Evolutionary conservation across 1,140 invertebrate species (phyloP).

Genomic region (Lasioglossum albipes): DNA sequence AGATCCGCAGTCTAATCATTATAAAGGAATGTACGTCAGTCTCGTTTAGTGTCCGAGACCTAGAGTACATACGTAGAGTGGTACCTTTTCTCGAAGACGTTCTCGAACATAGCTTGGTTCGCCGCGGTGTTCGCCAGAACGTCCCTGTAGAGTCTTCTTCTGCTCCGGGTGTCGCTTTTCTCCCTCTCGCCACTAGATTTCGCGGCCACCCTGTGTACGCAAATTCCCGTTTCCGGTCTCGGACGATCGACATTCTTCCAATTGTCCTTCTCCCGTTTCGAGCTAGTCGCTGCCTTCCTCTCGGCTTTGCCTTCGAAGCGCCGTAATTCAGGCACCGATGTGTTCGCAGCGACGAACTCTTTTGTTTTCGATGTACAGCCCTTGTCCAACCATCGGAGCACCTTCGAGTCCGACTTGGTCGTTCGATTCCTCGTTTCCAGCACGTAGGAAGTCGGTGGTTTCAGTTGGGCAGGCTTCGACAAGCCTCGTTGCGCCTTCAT

Average conservation of each 20-base stretch:
- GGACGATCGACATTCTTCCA: slow-evolving; percentile 5
- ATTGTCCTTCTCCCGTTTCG: background rate
- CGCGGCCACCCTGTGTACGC: background rate
- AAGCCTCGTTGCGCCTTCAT: slow-evolving; percentile 72
- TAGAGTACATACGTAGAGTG: no score
- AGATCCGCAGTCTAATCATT: no score
- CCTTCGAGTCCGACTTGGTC: slow-evolving; percentile 61
- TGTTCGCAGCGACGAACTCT: slow-evolving; percentile 54
- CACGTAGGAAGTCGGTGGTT: slow-evolving; percentile 10
- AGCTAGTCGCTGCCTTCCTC: background rate
- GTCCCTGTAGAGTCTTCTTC: slow-evolving; percentile 68
- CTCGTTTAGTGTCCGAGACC: no score
- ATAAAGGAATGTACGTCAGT: no score
- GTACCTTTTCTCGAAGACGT: slow-evolving; percentile 61
- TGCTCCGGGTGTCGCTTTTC: slow-evolving; percentile 26
- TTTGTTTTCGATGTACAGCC: slow-evolving; percentile 60
- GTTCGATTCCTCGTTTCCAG: slow-evolving; percentile 61
- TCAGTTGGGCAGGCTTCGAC: slow-evolving; percentile 63
- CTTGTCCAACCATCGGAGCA: slow-evolving; percentile 71
- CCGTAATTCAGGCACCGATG: slow-evolving; percentile 53
- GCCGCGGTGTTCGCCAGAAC: slow-evolving; percentile 61
- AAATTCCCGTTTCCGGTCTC: background rate
- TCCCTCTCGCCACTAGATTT: slow-evolving; percentile 7
- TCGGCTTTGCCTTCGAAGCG: slow-evolving; percentile 47
- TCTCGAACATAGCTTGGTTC: slow-evolving; percentile 34